phyloP scores from a whole-genome alignment of 2,797 vertebrate species.

The Dendrocincla fuliginosa region DNA sequence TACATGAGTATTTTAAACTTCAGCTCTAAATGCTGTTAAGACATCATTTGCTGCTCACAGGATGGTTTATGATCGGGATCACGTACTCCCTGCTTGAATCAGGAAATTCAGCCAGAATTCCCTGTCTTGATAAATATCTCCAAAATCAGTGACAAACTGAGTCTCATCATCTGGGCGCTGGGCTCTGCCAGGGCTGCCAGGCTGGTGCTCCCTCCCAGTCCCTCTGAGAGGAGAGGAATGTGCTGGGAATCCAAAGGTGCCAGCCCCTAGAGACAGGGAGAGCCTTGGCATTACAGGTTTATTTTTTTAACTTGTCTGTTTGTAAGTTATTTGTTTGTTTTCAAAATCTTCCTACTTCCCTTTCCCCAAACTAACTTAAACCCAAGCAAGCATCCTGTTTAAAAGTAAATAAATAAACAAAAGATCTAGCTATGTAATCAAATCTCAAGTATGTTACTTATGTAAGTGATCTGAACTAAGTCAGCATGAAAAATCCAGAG shows the following conservation, averaged over 20 bases:
- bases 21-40: slow-evolving; percentile 21
- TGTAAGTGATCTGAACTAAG: slow-evolving; percentile 41
- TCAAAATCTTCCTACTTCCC: slow-evolving; percentile 38
- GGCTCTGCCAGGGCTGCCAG: background rate
- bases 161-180: background rate
- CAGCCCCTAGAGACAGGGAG: background rate
- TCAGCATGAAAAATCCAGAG: background rate
- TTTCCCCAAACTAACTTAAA: slow-evolving; percentile 59
- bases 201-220: background rate
- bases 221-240: background rate
- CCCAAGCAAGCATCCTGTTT: slow-evolving; percentile 67
- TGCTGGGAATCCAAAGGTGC: background rate
- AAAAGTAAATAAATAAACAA: slow-evolving; percentile 71
- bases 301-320: background rate
- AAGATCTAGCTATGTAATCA: slow-evolving; percentile 62
- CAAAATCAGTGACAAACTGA: background rate
- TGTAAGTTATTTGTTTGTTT: slow-evolving; percentile 47
- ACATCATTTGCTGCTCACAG: slow-evolving; percentile 10
- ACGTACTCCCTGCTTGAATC: slow-evolving; percentile 11
- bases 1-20: slow-evolving; percentile 25
- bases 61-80: slow-evolving; percentile 49
- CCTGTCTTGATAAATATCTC: background rate
- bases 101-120: slow-evolving; percentile 37
- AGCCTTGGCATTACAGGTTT: background rate
- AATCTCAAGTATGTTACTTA: slow-evolving; percentile 54